Base-by-base conservation (phyloP, 2,888 invertebrate species). In the Parthenolecanium corni region DNA sequence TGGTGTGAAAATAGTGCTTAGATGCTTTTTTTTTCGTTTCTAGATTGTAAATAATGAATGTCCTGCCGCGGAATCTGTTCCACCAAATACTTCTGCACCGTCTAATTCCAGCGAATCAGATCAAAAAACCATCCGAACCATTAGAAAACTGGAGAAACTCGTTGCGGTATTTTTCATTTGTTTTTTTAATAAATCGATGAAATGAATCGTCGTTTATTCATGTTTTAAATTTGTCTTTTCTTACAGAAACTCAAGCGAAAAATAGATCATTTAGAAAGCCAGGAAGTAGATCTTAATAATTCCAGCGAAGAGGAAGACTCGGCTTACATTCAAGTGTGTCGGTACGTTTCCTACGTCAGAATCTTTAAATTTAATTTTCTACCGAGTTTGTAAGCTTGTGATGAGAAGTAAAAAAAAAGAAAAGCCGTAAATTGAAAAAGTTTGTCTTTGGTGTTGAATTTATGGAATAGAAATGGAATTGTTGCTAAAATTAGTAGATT, bases 301-400 rank as follows among this genome's bases (percentile, higher is more conserved):
- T 54, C 54, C n/a, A 40, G 54, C 54, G 54, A 54, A 24, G 54
- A 54, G 16, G 54, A 54, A 16, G 40, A 54, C 23, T 54, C 54
- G 3, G 40, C 54, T n/a, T 54, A 54, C n/a, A n/a, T 54, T 23
- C 54, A 54, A 42, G 40, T 54, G 38, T 36, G 23, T 12, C 20
- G 54, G 54, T 54, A 20, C 21, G 9, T 52, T 25, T 31, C 44
- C 4, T n/a, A 31, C 31, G 3, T 52, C 16, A 11, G 6, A 38
- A 18, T 36, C 6, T 14, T 25, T 52, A 47, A 18, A 11, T 18
- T 47, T 24, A 5, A 4, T 24, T 51, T 14, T 21, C 11, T n/a
- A n/a, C n/a, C n/a, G n/a, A n/a, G n/a, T n/a, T n/a, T n/a, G n/a
- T n/a, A n/a, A n/a, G n/a, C n/a, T n/a, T n/a, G n/a, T n/a, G n/a